Evolutionary conservation across 2,888 invertebrate species (phyloP).

Genomic region (Cheilosia impressa): DNA sequence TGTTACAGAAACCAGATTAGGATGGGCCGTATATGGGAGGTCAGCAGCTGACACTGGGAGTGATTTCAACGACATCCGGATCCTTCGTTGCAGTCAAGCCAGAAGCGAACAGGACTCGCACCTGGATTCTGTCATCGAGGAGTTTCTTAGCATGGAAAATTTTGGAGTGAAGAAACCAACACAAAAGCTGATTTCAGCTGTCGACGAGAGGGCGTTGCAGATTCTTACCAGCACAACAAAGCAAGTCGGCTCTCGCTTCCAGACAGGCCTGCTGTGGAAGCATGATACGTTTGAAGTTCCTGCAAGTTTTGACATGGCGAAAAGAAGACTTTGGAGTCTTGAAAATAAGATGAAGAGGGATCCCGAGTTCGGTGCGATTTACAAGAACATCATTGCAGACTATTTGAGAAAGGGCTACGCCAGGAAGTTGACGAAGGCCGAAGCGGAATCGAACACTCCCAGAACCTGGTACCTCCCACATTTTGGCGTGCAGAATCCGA

Average conservation of each 20-base stretch:
- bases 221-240: neutral
- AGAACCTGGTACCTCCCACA: too few relatives aligned
- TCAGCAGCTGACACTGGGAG: too few relatives aligned
- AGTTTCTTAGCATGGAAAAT: neutral
- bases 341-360: slow-evolving; percentile 3
- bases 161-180: slow-evolving; percentile 3
- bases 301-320: slow-evolving; percentile 7
- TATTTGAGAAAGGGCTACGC: too few relatives aligned
- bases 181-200: neutral
- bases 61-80: neutral
- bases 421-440: too few relatives aligned
- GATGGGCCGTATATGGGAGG: neutral
- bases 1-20: neutral
- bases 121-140: neutral
- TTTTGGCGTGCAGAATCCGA: too few relatives aligned
- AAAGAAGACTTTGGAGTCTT: neutral
- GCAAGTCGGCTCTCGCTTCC: neutral
- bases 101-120: neutral
- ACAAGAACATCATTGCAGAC: too few relatives aligned
- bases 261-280: neutral
- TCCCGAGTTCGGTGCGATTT: neutral
- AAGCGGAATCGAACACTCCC: too few relatives aligned
- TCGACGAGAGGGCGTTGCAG: neutral
- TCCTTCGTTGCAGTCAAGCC: neutral
- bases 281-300: neutral